Percentiles rank a stretch among this genome's conserved stretches.
Evolutionary conservation across 2,888 invertebrate genomes (phyloP).

Genomic region (Ptychoptera contaminata): DNA sequence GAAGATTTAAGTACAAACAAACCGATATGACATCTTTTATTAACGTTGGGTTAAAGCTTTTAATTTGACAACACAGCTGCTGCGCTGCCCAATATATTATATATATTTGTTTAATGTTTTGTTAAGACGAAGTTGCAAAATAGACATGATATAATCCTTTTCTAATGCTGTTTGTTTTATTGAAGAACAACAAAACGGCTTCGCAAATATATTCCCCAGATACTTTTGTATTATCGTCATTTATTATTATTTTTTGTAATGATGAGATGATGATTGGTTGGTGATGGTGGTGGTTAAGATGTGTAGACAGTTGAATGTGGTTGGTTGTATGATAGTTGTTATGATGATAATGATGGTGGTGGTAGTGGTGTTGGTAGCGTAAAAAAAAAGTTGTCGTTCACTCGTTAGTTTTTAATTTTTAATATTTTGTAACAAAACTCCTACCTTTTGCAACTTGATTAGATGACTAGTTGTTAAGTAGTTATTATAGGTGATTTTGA

Average conservation of each 20-base stretch:
- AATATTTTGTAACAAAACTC: too few species aligned
- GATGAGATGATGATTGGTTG: conserved; percentile 5
- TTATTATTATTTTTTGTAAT: conserved; percentile 2
- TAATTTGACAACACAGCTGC: neutral
- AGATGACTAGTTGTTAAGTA: too few species aligned
- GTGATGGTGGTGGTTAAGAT: conserved; percentile 2
- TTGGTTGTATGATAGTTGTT: conserved; percentile 4
- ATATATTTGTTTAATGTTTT: neutral
- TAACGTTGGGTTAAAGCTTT: neutral
- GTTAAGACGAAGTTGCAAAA: too few species aligned
- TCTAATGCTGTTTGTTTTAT: conserved; percentile 1
- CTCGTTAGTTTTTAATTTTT: too few species aligned
- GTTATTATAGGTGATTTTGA: too few species aligned
- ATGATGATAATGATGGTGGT: conserved; percentile 5
- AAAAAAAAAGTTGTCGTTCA: too few species aligned
- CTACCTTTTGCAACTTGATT: too few species aligned
- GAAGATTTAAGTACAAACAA: neutral
- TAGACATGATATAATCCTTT: too few species aligned
- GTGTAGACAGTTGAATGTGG: conserved; percentile 2
- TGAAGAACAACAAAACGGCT: neutral
- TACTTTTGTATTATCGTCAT: neutral
- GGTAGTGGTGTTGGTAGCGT: too few species aligned
- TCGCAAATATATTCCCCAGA: neutral
- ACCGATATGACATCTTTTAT: neutral
- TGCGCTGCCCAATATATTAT: neutral